Conservation (phyloP, 2,888 invertebrate species). For the Leucania comma region DNA sequence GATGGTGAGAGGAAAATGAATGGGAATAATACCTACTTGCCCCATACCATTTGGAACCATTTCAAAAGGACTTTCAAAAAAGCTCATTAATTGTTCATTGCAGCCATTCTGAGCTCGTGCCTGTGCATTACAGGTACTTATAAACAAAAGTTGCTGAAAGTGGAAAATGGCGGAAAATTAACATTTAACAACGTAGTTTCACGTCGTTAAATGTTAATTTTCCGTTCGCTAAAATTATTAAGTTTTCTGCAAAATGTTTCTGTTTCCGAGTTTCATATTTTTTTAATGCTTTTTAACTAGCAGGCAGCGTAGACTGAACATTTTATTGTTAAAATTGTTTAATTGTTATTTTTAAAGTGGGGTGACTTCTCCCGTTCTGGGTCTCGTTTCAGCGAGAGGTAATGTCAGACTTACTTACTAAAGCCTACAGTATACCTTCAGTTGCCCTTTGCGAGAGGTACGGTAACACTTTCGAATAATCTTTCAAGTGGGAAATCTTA, state of each 20-base stretch:
- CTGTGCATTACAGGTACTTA: background rate
- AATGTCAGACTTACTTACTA: too few relatives aligned
- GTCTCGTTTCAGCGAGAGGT: too few relatives aligned
- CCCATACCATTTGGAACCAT: slow-evolving; percentile 9
- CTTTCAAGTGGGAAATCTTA: too few relatives aligned
- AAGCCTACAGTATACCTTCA: too few relatives aligned
- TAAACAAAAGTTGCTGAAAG: slow-evolving; percentile 6
- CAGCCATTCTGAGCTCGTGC: slow-evolving; percentile 9
- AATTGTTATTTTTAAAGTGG: too few relatives aligned
- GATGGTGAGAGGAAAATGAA: background rate
- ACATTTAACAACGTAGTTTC: slow-evolving; percentile 14
- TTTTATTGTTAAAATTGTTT: too few relatives aligned
- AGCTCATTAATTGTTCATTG: slow-evolving; percentile 23
- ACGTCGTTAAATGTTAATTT: too few relatives aligned
- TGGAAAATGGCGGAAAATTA: slow-evolving; percentile 33
- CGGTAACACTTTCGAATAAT: too few relatives aligned
- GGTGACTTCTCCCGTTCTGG: too few relatives aligned
- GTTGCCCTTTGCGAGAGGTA: too few relatives aligned
- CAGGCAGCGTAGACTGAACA: background rate
- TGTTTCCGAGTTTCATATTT: background rate
- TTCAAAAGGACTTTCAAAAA: background rate
- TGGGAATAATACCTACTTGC: background rate
- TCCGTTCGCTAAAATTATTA: slow-evolving; percentile 7
- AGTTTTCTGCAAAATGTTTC: background rate
- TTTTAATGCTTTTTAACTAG: background rate